Evolutionary conservation across 2,113 vertebrate genomes (phyloP).

Genomic region (Microcebus tavaratra): DNA sequence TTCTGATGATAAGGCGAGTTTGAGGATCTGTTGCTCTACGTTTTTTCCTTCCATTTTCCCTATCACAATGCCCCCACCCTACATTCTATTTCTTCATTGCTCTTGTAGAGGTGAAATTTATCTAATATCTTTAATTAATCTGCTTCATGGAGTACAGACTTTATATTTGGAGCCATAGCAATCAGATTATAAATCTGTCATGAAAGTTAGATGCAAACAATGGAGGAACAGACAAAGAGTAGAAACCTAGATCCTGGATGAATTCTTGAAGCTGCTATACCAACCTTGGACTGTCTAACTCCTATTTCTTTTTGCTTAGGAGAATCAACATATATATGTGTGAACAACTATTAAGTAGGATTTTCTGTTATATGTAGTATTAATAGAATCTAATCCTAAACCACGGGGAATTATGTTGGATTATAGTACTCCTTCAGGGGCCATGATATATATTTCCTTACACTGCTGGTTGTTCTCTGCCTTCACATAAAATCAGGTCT

Average conservation of each 20-base stretch:
- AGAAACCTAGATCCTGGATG: not conserved
- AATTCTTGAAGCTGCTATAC: not conserved
- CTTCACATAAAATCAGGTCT: not conserved
- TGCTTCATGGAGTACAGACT: not conserved
- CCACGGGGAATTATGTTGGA: not conserved
- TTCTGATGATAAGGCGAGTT: slow-evolving; percentile 16
- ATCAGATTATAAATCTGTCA: not conserved
- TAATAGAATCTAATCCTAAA: not conserved
- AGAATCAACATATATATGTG: not conserved
- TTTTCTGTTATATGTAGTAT: not conserved
- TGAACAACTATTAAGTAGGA: not conserved
- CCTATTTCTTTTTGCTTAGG: not conserved
- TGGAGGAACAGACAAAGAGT: not conserved
- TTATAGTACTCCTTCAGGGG: not conserved
- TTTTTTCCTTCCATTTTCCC: not conserved
- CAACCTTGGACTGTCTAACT: not conserved
- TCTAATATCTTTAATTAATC: not conserved
- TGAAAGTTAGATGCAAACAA: not conserved
- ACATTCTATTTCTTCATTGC: not conserved
- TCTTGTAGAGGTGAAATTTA: not conserved
- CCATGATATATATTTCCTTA: not conserved
- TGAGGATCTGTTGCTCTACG: not conserved
- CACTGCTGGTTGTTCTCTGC: not conserved
- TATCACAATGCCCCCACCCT: not conserved
- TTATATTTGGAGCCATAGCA: not conserved